These are phyloP conservation scores for Acyrthosiphon pisum DNA, from an alignment of 1,140 invertebrate genomes.

Conservation along the genomic window DNA sequence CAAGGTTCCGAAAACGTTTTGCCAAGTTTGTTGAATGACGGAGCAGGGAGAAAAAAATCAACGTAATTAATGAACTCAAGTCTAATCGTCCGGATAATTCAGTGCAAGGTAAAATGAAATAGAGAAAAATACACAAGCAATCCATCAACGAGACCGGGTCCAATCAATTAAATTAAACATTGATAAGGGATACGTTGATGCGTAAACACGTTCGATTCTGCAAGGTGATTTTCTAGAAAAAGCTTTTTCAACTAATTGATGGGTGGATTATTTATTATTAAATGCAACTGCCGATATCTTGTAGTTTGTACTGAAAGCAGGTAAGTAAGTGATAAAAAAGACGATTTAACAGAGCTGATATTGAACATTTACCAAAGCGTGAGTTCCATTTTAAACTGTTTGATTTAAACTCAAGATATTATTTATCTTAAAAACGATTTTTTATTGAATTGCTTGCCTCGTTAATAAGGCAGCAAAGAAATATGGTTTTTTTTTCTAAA, in stretches of 20 bases:
- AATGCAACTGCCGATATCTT: background rate
- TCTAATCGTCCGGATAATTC: constrained; percentile 45
- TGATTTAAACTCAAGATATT: background rate
- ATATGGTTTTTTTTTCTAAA: background rate
- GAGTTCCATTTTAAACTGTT: background rate
- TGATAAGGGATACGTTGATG: constrained; percentile 47
- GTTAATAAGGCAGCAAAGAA: background rate
- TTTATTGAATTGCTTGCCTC: background rate
- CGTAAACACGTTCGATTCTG: constrained; percentile 40
- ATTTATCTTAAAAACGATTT: background rate
- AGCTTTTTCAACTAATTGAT: constrained; percentile 52
- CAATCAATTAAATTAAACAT: constrained; percentile 54
- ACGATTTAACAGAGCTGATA: background rate
- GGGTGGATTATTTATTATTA: constrained; percentile 34
- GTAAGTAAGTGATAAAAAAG: constrained; percentile 7
- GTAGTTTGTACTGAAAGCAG: background rate
- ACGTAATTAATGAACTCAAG: constrained; percentile 43
- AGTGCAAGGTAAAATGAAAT: constrained; percentile 28
- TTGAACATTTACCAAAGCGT: background rate
- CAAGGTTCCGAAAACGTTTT: constrained; percentile 9
- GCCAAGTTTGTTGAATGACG: constrained; percentile 47
- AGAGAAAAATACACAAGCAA: constrained; percentile 35
- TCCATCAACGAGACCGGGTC: constrained; percentile 30
- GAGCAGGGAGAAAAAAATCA: constrained; percentile 23
- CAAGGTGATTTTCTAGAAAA: constrained; percentile 22